Conservation (phyloP, 1,140 invertebrate species). For the Trichonephila inaurata region DNA sequence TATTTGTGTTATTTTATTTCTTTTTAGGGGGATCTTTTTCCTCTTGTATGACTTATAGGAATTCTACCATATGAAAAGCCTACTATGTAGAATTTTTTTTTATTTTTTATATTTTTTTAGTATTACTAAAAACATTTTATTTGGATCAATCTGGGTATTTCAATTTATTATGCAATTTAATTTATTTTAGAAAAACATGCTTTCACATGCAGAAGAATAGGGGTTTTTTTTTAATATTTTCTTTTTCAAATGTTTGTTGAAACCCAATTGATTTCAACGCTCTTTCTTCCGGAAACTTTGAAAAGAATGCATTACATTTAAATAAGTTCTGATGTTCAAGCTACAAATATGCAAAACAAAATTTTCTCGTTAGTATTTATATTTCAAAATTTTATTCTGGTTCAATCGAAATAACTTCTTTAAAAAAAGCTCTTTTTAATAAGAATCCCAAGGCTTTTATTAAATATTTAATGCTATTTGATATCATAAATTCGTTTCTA, state of each 20-base stretch:
- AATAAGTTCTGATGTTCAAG: too few relatives aligned
- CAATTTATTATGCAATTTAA: constrained; percentile 40
- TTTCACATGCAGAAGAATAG: too few relatives aligned
- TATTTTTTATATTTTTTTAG: too few relatives aligned
- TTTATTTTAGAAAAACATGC: background rate
- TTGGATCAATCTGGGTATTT: constrained; percentile 25
- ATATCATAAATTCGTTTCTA: too few relatives aligned
- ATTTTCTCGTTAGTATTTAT: too few relatives aligned
- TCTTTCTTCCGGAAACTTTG: background rate
- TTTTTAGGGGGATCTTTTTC: background rate
- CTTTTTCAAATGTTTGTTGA: background rate
- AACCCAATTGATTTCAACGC: background rate
- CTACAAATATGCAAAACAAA: too few relatives aligned
- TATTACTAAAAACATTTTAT: constrained; percentile 31
- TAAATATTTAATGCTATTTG: too few relatives aligned
- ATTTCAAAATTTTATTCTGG: too few relatives aligned
- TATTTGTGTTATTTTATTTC: background rate
- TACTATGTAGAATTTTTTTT: background rate
- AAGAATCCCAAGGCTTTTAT: too few relatives aligned
- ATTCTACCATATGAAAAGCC: background rate
- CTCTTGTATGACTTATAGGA: background rate
- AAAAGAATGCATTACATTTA: background rate
- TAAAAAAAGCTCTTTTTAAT: too few relatives aligned
- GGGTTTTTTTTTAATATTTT: background rate
- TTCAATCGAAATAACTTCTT: too few relatives aligned